These are phyloP conservation scores for Balaenoptera acutorostrata DNA, from an alignment of 2,113 vertebrate genomes.

Conservation along the genomic window DNA sequence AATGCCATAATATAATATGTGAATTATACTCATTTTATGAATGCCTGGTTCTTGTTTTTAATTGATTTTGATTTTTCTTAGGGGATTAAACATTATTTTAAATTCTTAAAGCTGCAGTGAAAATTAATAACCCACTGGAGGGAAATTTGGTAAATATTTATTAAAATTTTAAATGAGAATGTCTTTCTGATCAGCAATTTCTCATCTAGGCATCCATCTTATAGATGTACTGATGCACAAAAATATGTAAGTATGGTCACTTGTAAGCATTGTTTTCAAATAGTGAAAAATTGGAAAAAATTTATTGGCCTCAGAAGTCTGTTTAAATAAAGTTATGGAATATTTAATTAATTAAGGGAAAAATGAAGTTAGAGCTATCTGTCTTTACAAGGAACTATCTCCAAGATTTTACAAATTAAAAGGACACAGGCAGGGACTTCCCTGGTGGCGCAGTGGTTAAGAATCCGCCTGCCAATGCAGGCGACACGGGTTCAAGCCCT, in stretches of 20 bases:
- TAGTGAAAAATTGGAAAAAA: neutral
- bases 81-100: slow-evolving; percentile 17
- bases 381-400: neutral
- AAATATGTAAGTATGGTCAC: neutral
- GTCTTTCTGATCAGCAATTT: neutral
- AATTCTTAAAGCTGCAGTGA: neutral
- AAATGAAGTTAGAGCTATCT: neutral
- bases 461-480: too few relatives aligned
- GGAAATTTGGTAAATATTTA: neutral
- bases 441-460: too few relatives aligned
- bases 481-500: too few relatives aligned
- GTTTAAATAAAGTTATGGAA: neutral
- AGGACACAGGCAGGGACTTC: neutral
- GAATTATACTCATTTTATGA: neutral
- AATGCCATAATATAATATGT: neutral
- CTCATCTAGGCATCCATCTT: neutral
- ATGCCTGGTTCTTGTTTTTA: neutral
- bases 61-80: neutral
- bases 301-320: neutral
- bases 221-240: neutral
- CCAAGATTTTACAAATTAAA: neutral
- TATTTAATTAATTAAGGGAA: neutral
- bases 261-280: neutral
- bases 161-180: neutral
- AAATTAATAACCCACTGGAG: neutral